Conservation (phyloP, 2,888 invertebrate species). For the Drosophila austrosaltans region DNA sequence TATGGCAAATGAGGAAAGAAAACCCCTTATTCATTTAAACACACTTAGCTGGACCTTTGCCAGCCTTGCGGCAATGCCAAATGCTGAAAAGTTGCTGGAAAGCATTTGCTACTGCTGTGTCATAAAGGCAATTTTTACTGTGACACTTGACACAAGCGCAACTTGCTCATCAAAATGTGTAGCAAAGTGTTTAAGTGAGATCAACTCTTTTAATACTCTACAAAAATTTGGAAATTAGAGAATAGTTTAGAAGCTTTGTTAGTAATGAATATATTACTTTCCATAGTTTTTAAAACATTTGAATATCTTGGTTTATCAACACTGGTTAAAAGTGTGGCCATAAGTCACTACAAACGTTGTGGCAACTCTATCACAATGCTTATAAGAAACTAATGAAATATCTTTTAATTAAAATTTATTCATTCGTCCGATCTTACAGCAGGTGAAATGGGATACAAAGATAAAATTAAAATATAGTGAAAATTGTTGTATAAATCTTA, state of each 20-base stretch:
- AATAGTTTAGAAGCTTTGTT: no score
- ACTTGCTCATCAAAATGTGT: conserved; percentile 9
- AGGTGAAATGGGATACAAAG: not conserved
- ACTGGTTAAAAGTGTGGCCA: not conserved
- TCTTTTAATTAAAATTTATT: not conserved
- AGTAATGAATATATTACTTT: not conserved
- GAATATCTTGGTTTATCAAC: not conserved
- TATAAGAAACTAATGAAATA: not conserved
- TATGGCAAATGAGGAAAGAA: conserved; percentile 1
- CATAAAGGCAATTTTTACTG: conserved; percentile 42
- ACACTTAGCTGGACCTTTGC: conserved; percentile 16
- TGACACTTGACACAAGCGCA: conserved; percentile 33
- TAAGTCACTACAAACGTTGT: not conserved
- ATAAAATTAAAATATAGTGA: not conserved
- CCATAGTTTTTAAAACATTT: not conserved
- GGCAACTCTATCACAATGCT: not conserved
- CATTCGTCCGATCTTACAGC: not conserved
- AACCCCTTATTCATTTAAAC: conserved; percentile 5
- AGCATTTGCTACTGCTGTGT: conserved; percentile 28
- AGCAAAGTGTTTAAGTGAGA: not conserved
- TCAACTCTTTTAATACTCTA: not conserved
- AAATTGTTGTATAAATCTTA: not conserved
- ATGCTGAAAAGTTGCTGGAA: conserved; percentile 11
- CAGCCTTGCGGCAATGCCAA: conserved; percentile 9
- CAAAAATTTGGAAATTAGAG: not conserved